A percentile compares a stretch with the other conserved stretches of the same genome.
phyloP scores from a whole-genome alignment of 2,888 invertebrate genomes.

The Bellardia bayeri region DNA sequence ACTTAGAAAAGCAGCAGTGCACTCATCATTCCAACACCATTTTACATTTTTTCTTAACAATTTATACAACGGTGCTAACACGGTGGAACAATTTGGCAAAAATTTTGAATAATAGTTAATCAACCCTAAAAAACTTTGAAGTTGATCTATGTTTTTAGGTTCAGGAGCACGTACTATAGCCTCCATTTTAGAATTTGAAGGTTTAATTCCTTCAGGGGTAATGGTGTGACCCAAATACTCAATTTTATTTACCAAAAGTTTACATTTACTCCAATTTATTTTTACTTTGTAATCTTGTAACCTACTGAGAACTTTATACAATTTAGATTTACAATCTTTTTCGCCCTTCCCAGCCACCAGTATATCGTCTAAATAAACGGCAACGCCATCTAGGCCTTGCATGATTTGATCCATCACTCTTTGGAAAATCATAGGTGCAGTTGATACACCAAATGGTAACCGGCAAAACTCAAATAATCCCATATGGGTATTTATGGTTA shows the following conservation, averaged over 20 bases:
- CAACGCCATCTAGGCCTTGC: constrained; percentile 43
- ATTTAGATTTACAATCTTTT: too few relatives aligned
- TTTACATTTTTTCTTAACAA: constrained; percentile 53
- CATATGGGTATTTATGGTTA: constrained; percentile 77
- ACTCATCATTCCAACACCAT: constrained; percentile 51
- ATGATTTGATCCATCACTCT: constrained; percentile 56
- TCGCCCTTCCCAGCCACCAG: too few relatives aligned
- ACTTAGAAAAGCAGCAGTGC: constrained; percentile 17
- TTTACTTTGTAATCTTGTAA: too few relatives aligned
- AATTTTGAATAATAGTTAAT: constrained; percentile 57
- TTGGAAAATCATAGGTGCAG: constrained; percentile 64
- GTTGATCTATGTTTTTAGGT: constrained; percentile 34
- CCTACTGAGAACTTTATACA: too few relatives aligned
- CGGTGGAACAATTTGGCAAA: constrained; percentile 32
- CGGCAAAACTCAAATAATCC: constrained; percentile 60
- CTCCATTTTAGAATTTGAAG: constrained; percentile 63
- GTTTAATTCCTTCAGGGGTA: constrained; percentile 64
- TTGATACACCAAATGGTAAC: constrained; percentile 48
- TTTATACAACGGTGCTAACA: constrained; percentile 54
- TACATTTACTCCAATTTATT: constrained; percentile 56
- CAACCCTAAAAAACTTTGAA: constrained; percentile 53
- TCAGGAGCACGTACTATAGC: constrained; percentile 44
- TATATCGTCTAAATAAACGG: constrained; percentile 58
- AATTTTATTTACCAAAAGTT: constrained; percentile 52
- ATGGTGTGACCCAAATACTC: constrained; percentile 64